Conservation (phyloP, 2,797 vertebrate genomes). For the Knipowitschia caucasica region DNA sequence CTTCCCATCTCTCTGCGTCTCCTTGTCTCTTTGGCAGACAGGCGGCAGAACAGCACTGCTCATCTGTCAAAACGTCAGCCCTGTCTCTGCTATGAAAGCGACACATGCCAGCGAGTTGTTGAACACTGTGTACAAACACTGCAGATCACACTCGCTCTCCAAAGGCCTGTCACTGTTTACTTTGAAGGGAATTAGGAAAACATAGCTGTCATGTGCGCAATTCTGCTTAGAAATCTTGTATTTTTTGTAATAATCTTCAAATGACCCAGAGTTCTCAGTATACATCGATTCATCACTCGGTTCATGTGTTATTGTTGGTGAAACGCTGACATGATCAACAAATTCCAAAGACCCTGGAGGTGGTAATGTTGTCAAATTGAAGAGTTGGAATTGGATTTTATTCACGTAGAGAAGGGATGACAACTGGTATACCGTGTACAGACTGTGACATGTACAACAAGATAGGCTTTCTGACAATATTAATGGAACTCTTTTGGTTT, state of each 20-base stretch:
- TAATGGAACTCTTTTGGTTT: no score
- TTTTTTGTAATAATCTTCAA: conserved; percentile 43
- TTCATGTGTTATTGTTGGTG: conserved; percentile 41
- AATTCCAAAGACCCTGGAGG: conserved; percentile 53
- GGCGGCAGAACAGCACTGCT: conserved; percentile 40
- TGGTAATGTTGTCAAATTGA: conserved; percentile 62
- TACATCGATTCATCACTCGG: conserved; percentile 51
- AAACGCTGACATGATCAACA: conserved; percentile 53
- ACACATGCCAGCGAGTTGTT: conserved; percentile 60
- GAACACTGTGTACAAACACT: conserved; percentile 65
- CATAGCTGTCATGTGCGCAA: conserved; percentile 56
- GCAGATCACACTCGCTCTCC: conserved; percentile 49
- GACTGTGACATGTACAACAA: no score
- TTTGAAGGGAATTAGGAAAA: conserved; percentile 62
- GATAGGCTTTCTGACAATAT: conserved; percentile 13
- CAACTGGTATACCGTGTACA: no score
- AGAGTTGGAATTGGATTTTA: conserved; percentile 37
- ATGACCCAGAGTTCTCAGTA: conserved; percentile 46
- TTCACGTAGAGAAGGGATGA: conserved; percentile 38
- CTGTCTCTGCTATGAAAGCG: conserved; percentile 58
- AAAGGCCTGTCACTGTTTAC: conserved; percentile 56
- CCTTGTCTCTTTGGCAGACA: conserved; percentile 46
- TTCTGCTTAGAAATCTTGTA: conserved; percentile 35
- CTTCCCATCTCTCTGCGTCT: conserved; percentile 49
- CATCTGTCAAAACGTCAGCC: conserved; percentile 71